Evolutionary conservation across 2,888 invertebrate species (phyloP), one percentile per base, ranked within the genome.

Genomic region (Oxycera nigricornis): DNA sequence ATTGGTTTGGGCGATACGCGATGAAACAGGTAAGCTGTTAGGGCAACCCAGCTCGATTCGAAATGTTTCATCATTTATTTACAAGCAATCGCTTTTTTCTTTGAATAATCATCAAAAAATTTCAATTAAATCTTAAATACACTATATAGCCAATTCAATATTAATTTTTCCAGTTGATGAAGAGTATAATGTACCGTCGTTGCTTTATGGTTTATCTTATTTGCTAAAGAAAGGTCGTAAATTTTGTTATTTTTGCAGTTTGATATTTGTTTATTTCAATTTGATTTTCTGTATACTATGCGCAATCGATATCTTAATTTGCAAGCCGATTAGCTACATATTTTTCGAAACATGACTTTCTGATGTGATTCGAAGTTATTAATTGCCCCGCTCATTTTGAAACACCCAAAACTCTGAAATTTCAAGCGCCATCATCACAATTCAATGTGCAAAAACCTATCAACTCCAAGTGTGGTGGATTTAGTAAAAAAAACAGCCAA

Each of bases 1-100:
- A 6, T 88, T 99, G 1, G 97, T 98, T 31, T 99, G 98, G 98
- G 97, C 98, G 0, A 96, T 97, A 78, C 93, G 94, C 0, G 98
- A 98, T 84, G 98, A 98, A 87, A 94, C 95, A 82, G 96, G 97
- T 96, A 84, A 87, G 82, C n/a, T n/a, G n/a, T n/a, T n/a, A n/a
- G n/a, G n/a, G n/a, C n/a, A n/a, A n/a, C n/a, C n/a, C n/a, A n/a
- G n/a, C n/a, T n/a, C n/a, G n/a, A n/a, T n/a, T n/a, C n/a, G 78
- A n/a, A 67, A 26, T n/a, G 68, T 39, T 55, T 52, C n/a, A 24
- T 6, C 17, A 41, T 50, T 70, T 20, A 52, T 52, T 4, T 68
- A 46, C 0, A 65, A 39, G 30, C 24, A 57, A n/a, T 46, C 28
- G 35, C 35, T 72, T 55, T 14, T 17, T 46, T 74, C 14, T 2